phyloP scores from a whole-genome alignment of 1,140 invertebrate genomes.

The Wiebesia pumilae region DNA sequence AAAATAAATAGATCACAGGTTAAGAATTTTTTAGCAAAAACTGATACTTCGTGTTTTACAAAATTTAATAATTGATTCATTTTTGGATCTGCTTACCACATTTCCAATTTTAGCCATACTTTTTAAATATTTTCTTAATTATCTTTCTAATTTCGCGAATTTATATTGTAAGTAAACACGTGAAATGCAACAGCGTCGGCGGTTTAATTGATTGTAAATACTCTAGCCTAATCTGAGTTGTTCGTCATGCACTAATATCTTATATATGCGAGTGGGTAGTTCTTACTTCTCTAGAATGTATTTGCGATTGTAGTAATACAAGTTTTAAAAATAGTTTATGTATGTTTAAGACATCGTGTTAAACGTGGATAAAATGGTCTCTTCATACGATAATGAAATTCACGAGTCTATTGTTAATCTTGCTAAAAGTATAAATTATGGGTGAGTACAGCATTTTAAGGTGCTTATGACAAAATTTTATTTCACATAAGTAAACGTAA shows the following conservation, averaged over 20 bases:
- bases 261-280: not conserved
- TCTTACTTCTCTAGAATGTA: not conserved
- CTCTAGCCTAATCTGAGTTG: not conserved
- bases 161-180: not conserved
- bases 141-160: not conserved
- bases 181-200: not conserved
- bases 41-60: constrained; percentile 47
- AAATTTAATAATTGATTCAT: not conserved
- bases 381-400: constrained; percentile 50
- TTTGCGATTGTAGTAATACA: not conserved
- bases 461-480: not conserved
- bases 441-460: constrained; percentile 56
- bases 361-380: constrained; percentile 57
- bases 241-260: not conserved
- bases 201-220: not conserved
- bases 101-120: constrained; percentile 50
- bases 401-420: constrained; percentile 63
- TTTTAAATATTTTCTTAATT: not conserved
- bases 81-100: constrained; percentile 44
- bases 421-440: constrained; percentile 66
- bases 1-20: not conserved
- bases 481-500: not conserved
- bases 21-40: not conserved
- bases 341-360: not conserved
- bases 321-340: not conserved